Conservation (phyloP, 1,140 invertebrate species). For the Bombus balteatus region DNA sequence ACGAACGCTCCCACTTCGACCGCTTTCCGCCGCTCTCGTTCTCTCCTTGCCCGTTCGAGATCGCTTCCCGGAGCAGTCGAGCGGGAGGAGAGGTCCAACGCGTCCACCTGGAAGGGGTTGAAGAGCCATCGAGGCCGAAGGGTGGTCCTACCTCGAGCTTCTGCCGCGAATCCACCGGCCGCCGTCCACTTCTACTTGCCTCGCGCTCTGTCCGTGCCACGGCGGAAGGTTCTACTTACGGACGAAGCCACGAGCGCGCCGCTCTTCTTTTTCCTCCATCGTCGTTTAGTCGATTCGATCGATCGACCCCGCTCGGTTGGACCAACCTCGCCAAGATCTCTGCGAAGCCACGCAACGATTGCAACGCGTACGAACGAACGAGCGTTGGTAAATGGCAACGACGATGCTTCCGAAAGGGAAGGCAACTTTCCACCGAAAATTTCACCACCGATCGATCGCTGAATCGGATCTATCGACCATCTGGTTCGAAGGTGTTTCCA, state of each 20-base stretch:
- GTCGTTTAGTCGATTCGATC: neutral
- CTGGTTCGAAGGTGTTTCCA: conserved; percentile 2
- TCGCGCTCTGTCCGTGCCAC: neutral
- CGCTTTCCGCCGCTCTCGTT: conserved; percentile 32
- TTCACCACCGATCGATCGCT: neutral
- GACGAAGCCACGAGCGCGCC: neutral
- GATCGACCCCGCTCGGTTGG: neutral
- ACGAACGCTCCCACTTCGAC: conserved; percentile 47
- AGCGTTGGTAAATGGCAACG: neutral
- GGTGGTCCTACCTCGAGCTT: conserved; percentile 52
- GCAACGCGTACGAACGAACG: no score
- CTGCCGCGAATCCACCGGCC: conserved; percentile 44
- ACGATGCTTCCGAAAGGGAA: neutral
- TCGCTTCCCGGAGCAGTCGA: conserved; percentile 59
- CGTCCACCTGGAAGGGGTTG: conserved; percentile 64
- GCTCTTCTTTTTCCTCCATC: neutral
- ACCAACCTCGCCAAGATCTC: no score
- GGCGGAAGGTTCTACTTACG: conserved; percentile 8
- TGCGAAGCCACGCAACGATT: no score
- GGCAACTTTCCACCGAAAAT: conserved; percentile 12
- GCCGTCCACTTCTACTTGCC: neutral
- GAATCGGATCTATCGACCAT: conserved; percentile 36
- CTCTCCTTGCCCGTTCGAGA: conserved; percentile 50
- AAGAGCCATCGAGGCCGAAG: conserved; percentile 65
- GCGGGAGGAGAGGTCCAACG: conserved; percentile 42